A percentile compares a stretch with the other conserved stretches of the same genome.
Conservation (phyloP, 2,888 invertebrate species). For the Fragum whitleyi region DNA sequence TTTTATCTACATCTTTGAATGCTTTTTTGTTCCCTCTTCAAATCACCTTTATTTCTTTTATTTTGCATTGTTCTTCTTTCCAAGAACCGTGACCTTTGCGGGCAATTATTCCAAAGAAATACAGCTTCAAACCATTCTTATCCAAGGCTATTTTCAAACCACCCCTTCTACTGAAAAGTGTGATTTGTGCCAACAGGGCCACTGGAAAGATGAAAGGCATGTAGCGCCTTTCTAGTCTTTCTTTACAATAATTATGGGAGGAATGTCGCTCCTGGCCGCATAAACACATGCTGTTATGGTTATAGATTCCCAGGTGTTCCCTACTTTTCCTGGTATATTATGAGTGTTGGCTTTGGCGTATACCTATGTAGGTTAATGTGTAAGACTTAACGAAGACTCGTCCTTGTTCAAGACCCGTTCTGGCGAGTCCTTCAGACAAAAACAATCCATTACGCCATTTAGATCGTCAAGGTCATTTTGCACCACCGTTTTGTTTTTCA, state of each 20-base stretch:
- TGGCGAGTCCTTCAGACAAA: slow-evolving; percentile 2
- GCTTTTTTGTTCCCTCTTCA: not conserved
- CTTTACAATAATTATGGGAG: slow-evolving; percentile 43
- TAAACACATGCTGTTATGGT: slow-evolving; percentile 51
- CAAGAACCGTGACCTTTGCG: not conserved
- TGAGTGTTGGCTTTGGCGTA: too few species aligned
- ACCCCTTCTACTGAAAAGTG: slow-evolving; percentile 33
- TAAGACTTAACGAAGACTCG: slow-evolving; percentile 35
- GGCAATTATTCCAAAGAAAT: slow-evolving; percentile 18
- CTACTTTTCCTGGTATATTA: too few species aligned
- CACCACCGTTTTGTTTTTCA: slow-evolving; percentile 8
- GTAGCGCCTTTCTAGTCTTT: slow-evolving; percentile 30
- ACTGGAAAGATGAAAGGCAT: slow-evolving; percentile 9
- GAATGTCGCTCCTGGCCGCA: too few species aligned
- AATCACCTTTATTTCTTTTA: not conserved
- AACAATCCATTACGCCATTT: too few species aligned
- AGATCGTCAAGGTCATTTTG: slow-evolving; percentile 24
- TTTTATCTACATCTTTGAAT: not conserved
- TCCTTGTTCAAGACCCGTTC: slow-evolving; percentile 40
- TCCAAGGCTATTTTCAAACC: slow-evolving; percentile 30
- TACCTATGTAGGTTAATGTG: slow-evolving; percentile 56
- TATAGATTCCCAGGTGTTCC: too few species aligned
- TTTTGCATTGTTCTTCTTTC: slow-evolving; percentile 6
- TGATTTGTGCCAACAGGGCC: slow-evolving; percentile 6
- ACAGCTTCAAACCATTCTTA: slow-evolving; percentile 28